phyloP scores from a whole-genome alignment of 2,797 vertebrate species.

The Microctenopoma lineatum region DNA sequence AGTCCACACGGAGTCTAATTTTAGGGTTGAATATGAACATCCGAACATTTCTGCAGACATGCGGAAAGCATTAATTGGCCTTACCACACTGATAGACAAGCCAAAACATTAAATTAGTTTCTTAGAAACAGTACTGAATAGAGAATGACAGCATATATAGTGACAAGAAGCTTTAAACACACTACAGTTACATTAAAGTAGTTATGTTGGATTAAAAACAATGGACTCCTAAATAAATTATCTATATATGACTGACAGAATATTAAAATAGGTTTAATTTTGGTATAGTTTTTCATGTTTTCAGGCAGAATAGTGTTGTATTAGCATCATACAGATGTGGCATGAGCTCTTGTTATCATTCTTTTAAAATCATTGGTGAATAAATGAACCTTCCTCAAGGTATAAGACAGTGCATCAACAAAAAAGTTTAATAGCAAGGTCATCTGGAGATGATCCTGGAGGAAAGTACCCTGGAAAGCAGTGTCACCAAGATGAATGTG shows the following conservation, averaged over 20 bases:
- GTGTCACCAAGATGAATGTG: constrained; percentile 83
- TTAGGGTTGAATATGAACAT: too few species aligned
- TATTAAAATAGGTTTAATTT: not conserved
- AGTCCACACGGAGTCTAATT: too few species aligned
- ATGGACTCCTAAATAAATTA: not conserved
- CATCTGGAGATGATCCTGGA: constrained; percentile 76
- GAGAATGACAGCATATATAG: not conserved
- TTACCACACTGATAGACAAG: not conserved
- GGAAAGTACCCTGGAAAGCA: constrained; percentile 71
- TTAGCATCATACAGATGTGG: constrained; percentile 17
- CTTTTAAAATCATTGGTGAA: constrained; percentile 40
- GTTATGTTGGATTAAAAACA: not conserved
- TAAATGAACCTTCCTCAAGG: constrained; percentile 58
- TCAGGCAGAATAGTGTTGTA: constrained; percentile 9
- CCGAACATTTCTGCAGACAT: not conserved
- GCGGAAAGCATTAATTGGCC: not conserved
- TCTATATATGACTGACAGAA: not conserved
- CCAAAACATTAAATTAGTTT: constrained; percentile 2
- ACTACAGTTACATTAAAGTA: not conserved
- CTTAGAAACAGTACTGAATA: not conserved
- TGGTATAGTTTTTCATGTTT: constrained; percentile 11
- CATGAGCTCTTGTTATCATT: constrained; percentile 12
- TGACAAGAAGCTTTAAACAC: not conserved
- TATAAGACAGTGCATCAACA: constrained; percentile 62
- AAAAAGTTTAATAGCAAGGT: constrained; percentile 80